Conservation (phyloP, 2,113 vertebrate genomes). For the Progne subis region DNA sequence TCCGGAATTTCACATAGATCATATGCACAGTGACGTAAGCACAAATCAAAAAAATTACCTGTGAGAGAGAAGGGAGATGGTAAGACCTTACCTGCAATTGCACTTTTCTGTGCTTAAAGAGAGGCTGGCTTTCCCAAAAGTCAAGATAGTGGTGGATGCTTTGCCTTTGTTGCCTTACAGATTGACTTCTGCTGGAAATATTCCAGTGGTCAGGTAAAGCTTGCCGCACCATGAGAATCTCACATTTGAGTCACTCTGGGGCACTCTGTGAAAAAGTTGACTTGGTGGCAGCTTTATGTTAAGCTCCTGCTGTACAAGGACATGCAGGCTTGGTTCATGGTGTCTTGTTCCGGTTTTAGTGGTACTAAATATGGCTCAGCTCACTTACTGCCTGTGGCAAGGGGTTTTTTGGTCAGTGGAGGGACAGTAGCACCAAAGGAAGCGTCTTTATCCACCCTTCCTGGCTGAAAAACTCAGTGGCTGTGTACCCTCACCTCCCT, state of each 20-base stretch:
- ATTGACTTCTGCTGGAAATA: neutral
- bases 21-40: slow-evolving; percentile 90
- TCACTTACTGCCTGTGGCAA: neutral
- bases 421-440: neutral
- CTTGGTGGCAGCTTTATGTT: neutral
- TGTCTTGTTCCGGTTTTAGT: fast-evolving
- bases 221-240: neutral
- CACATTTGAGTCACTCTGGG: neutral
- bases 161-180: neutral
- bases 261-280: neutral
- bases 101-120: neutral
- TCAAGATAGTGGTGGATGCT: neutral
- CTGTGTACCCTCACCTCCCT: fast-evolving
- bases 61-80: neutral
- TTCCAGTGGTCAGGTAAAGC: neutral
- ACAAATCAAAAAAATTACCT: slow-evolving; percentile 91
- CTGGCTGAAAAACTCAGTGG: neutral
- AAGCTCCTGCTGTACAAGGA: neutral
- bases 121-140: neutral
- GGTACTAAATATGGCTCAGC: neutral
- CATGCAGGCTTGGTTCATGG: neutral
- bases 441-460: neutral
- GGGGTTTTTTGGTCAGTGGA: fast-evolving
- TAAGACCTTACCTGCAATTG: neutral
- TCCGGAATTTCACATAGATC: slow-evolving; percentile 90